A percentile compares a stretch with the other conserved stretches of the same genome.
phyloP scores from a whole-genome alignment of 1,140 invertebrate species.

The Conus betulinus region DNA sequence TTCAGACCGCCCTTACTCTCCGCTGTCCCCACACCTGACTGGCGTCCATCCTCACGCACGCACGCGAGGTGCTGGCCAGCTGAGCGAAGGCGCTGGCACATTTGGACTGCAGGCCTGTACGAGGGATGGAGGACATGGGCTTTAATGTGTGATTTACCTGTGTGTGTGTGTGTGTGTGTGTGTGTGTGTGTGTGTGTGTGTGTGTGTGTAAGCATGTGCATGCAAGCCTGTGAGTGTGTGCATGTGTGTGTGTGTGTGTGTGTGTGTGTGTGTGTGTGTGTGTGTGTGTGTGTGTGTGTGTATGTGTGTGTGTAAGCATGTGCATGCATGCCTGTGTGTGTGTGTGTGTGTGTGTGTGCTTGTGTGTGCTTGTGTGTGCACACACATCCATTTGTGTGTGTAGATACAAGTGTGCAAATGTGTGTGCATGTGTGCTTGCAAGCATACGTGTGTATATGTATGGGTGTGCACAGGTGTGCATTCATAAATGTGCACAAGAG shows the following conservation, averaged over 20 bases:
- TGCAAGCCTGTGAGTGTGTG: too few species aligned
- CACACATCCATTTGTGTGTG: too few species aligned
- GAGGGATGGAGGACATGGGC: background rate
- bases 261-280: too few species aligned
- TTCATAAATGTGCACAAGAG: background rate
- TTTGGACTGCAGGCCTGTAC: conserved; percentile 85
- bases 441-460: background rate
- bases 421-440: background rate
- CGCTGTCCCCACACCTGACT: conserved; percentile 34
- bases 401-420: too few species aligned
- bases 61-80: conserved; percentile 84
- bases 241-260: background rate
- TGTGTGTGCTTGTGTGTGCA: background rate
- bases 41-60: conserved; percentile 64
- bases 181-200: background rate
- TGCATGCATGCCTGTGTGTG: too few species aligned
- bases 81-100: conserved; percentile 88
- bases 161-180: background rate
- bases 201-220: too few species aligned
- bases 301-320: too few species aligned
- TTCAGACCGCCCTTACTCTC: conserved; percentile 49
- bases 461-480: background rate
- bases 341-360: background rate
- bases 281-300: too few species aligned
- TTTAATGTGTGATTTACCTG: background rate